Evolutionary conservation across 2,113 vertebrate genomes (phyloP), one percentile per base, ranked within the genome.

Genomic region (Falcunculus frontatus): DNA sequence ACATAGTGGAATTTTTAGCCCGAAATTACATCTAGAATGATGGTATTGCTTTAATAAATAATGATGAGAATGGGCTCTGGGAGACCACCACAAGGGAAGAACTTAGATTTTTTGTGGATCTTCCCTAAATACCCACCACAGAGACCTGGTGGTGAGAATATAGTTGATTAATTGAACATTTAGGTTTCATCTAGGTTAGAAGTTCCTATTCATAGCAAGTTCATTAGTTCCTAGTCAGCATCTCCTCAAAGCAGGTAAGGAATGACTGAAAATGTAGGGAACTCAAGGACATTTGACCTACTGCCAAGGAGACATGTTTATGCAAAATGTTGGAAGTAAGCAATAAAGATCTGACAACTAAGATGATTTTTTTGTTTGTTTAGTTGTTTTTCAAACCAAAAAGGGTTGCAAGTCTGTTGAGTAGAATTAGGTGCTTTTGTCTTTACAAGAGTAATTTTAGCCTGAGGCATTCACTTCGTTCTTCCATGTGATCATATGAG

Each of bases 381-480:
- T 74, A 74, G n/a, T 82, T 82, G 6, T 94, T 96, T 97, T 97
- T 96, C 76, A 96, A 92, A 95, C 68, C 49, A 85, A 93, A 92
- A 86, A 33, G 60, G 52, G 75, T 93, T 95, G 76, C 68, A 68
- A 84, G 33, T 50, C 33, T 86, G 35, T 83, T 62, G 86, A 79
- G 60, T 84, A 78, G 72, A 95, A 96, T 88, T 89, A 79, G 65
- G 65, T 74, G 82, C 62, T 94, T 91, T 76, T 7, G 5, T 84
- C 86, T 93, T 93, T 92, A 65, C 64, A 85, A 87, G 78, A 91
- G 79, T 74, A 64, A 41, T 73, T 91, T 79, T 87, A 94, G 57
- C 95, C 88, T 86, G 67, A 79, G 95, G 93, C 87, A 19, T 93
- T 87, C 64, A 72, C 72, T 96, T 96, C 95, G 59, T 94, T 96